Base-by-base conservation (phyloP, 2,888 invertebrate genomes). In the Eretmocerus hayati region DNA sequence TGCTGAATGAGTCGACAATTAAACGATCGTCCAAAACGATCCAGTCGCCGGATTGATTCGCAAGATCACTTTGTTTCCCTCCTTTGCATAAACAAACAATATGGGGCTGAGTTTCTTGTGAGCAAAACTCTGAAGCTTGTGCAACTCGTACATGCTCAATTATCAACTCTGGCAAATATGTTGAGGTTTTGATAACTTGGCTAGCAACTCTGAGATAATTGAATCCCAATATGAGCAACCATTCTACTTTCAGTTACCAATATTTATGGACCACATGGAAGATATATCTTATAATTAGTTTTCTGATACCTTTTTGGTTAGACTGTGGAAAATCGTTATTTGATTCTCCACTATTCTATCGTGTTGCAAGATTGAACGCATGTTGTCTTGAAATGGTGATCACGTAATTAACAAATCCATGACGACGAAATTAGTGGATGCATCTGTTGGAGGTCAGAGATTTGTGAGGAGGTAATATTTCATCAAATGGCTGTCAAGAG, bases 91-190 rank as follows among this genome's bases (percentile, higher is more conserved):
- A 20, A 36, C 31, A 49, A 52, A 49, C 31, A 39, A 48, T 21
- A 26, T 31, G 32, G n/a, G 15, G 18, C 18, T 32, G 42, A 21
- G 16, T 33, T 38, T 22, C 41, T 35, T 32, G 16, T 19, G 31
- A 19, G 32, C 32, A 23, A 50, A 35, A 38, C 46, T 53, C 52
- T 43, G 30, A 40, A n/a, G 36, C 36, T 48, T 46, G 52, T 42
- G 48, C 41, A 49, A 32, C 42, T 46, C 36, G 20, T 33, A 40
- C 43, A 36, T 48, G 52, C 52, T 52, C 39, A 52, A 52, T 48
- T 48, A 19, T 62, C 64, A 65, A 58, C 68, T 69, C 68, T 70
- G 69, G 56, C 54, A 66, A 64, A 48, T 71, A 69, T 71, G 71
- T 70, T 69, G 62, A 68, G 64, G 61, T 62, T 50, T 52, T 48